phyloP scores from a whole-genome alignment of 1,140 invertebrate genomes.

The Sipha flava region DNA sequence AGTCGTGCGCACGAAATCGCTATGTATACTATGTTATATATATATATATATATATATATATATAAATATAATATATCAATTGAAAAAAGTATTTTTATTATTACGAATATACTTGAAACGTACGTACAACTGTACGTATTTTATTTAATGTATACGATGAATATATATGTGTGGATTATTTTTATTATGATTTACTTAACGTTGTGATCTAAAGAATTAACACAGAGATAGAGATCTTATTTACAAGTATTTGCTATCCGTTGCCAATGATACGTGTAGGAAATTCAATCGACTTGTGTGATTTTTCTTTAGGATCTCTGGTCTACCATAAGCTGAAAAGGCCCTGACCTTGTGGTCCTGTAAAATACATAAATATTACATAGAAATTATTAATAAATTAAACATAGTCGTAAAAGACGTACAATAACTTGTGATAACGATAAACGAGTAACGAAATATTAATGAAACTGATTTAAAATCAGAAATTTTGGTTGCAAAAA shows the following conservation, averaged over 20 bases:
- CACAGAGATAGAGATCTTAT: not conserved
- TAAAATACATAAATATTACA: not conserved
- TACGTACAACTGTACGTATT: not conserved
- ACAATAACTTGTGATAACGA: too few relatives aligned
- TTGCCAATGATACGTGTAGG: not conserved
- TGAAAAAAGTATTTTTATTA: too few relatives aligned
- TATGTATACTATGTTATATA: not conserved
- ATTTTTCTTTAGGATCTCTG: not conserved
- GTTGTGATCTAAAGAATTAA: too few relatives aligned
- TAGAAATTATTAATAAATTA: too few relatives aligned
- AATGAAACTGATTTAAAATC: too few relatives aligned
- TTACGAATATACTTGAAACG: not conserved
- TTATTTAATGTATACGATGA: too few relatives aligned
- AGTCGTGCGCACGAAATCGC: not conserved
- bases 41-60: not conserved
- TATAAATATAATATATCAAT: not conserved
- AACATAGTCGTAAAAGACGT: too few relatives aligned
- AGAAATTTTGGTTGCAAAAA: too few relatives aligned
- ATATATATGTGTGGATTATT: too few relatives aligned
- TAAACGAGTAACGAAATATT: too few relatives aligned
- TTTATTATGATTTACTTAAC: too few relatives aligned
- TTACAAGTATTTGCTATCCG: not conserved
- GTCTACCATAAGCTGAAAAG: constrained; percentile 13
- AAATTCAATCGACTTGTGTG: not conserved
- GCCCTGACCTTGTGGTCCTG: not conserved